Conservation (phyloP, 2,113 vertebrate genomes). For the Equus przewalskii region DNA sequence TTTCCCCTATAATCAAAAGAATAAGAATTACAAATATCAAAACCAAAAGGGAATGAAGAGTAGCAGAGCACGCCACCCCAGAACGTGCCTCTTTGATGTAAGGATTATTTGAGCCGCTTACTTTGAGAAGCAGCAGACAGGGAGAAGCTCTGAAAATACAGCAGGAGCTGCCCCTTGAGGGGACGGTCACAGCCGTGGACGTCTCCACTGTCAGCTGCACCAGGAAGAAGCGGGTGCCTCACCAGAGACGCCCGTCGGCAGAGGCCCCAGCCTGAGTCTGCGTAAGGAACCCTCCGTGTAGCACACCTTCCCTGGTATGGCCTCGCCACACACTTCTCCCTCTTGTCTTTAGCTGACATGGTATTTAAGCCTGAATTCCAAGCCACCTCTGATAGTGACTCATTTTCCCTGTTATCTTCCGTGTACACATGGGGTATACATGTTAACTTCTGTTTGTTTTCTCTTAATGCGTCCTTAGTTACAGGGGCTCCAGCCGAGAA, state of each 20-base stretch:
- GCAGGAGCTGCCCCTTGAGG: background rate
- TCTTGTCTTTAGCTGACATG: background rate
- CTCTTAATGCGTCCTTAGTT: background rate
- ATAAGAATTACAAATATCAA: constrained; percentile 10
- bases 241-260: background rate
- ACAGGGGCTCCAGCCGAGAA: background rate
- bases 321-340: background rate
- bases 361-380: background rate
- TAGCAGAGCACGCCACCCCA: background rate
- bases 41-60: background rate
- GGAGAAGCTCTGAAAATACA: background rate
- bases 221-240: background rate
- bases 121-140: constrained; percentile 17
- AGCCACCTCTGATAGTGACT: background rate
- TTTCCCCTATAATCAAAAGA: constrained; percentile 9
- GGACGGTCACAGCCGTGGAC: background rate
- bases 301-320: too few relatives aligned
- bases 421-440: background rate
- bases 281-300: background rate
- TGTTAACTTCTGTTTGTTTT: background rate
- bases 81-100: background rate
- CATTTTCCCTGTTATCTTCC: background rate
- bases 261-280: background rate
- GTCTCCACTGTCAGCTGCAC: background rate
- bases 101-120: background rate